Evolutionary conservation across 1,140 invertebrate species (phyloP).

Genomic region (Psix sp.): DNA sequence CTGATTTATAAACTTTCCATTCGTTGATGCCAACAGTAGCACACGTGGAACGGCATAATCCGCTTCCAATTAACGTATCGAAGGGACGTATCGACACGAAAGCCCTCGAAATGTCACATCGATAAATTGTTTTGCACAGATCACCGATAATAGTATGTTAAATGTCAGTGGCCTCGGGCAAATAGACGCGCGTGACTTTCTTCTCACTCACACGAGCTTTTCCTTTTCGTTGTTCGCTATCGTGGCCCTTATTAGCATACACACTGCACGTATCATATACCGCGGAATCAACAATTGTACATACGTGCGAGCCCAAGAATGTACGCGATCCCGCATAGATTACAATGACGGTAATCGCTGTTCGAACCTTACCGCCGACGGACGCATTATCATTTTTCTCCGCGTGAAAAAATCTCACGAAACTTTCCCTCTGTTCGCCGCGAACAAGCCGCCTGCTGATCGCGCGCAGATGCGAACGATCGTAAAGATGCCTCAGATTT

Average conservation of each 20-base stretch:
- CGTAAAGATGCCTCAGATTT: constrained; percentile 14
- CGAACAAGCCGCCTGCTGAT: neutral
- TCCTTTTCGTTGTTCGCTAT: constrained; percentile 29
- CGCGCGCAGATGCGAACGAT: constrained; percentile 2
- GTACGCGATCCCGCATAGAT: constrained; percentile 21
- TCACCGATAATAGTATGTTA: constrained; percentile 52
- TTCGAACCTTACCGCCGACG: neutral
- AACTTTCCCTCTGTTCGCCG: constrained; percentile 14
- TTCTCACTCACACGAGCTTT: constrained; percentile 40
- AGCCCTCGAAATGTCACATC: constrained; percentile 58
- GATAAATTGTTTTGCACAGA: constrained; percentile 54
- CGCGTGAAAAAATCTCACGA: constrained; percentile 5
- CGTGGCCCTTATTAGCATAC: constrained; percentile 52
- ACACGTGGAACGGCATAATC: constrained; percentile 33
- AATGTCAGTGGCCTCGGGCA: constrained; percentile 48
- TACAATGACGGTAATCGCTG: constrained; percentile 19
- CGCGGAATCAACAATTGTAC: constrained; percentile 29
- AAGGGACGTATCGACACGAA: constrained; percentile 55
- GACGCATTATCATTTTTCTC: constrained; percentile 15
- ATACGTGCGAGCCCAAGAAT: constrained; percentile 15
- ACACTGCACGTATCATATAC: constrained; percentile 8
- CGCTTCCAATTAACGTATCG: constrained; percentile 57
- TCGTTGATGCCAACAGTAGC: constrained; percentile 25
- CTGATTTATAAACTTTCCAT: constrained; percentile 53
- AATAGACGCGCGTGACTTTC: constrained; percentile 53